These are phyloP conservation scores for Henricia sp. DNA, from an alignment of 53 echinoderm and acorn worm species.

Conservation along the genomic window DNA sequence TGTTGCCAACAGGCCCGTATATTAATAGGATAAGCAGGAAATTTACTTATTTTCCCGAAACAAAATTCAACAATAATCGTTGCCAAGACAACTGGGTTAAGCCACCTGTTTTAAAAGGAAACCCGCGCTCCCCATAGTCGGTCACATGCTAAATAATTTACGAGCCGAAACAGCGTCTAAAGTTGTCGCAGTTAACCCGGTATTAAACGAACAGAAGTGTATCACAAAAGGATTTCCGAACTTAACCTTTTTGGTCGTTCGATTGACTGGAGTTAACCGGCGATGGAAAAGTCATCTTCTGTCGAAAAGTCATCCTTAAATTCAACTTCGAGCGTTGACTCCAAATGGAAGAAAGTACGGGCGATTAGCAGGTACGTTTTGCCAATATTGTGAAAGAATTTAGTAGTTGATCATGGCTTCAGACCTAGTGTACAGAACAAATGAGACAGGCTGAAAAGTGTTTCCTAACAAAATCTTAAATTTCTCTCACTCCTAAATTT, in stretches of 20 bases:
- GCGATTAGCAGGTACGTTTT: constrained; percentile 30
- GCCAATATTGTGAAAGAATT: neutral
- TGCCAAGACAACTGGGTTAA: constrained; percentile 18
- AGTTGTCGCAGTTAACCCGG: neutral
- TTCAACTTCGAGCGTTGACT: constrained; percentile 19
- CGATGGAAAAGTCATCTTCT: constrained; percentile 12
- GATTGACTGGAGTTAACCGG: neutral
- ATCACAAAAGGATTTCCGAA: neutral
- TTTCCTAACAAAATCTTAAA: neutral
- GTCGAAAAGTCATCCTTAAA: neutral
- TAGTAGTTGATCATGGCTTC: neutral
- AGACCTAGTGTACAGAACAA: neutral
- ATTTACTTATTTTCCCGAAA: no score
- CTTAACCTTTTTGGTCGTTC: neutral
- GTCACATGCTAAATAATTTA: neutral
- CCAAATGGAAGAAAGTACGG: constrained; percentile 41
- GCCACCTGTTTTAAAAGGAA: constrained; percentile 34
- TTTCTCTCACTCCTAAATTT: no score
- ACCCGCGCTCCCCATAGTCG: neutral
- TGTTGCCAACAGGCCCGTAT: no score
- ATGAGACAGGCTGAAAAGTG: neutral
- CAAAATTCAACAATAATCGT: no score
- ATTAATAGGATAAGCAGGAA: no score
- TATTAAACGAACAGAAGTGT: neutral
- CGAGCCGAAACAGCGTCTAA: neutral